Conservation (phyloP, 2,113 vertebrate species). For the Tamias sibiricus region DNA sequence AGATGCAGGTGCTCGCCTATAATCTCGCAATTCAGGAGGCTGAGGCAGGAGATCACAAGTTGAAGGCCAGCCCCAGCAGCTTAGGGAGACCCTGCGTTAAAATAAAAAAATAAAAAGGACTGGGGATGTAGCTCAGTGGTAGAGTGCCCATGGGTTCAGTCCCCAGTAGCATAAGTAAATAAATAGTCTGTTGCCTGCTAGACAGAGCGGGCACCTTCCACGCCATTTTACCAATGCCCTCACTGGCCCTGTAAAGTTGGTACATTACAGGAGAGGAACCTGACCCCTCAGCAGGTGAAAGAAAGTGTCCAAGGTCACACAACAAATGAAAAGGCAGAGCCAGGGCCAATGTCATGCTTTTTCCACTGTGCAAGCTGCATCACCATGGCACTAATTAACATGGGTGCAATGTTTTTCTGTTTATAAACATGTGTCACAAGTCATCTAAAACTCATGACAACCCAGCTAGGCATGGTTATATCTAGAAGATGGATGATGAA, state of each 20-base stretch:
- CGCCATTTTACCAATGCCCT: background rate
- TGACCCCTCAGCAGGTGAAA: background rate
- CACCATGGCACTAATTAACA: background rate
- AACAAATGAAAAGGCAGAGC: background rate
- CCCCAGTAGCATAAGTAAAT: background rate
- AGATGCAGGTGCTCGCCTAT: too few relatives aligned
- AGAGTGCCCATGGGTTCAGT: background rate
- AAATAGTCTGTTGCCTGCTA: background rate
- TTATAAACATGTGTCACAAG: conserved; percentile 48
- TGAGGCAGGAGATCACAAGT: too few relatives aligned
- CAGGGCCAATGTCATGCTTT: background rate
- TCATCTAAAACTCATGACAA: background rate
- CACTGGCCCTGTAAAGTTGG: background rate
- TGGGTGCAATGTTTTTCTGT: background rate
- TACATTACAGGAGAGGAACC: background rate
- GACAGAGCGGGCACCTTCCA: background rate
- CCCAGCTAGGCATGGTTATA: background rate
- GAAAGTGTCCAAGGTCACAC: conserved; percentile 14
- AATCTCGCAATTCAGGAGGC: too few relatives aligned
- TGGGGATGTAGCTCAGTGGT: background rate
- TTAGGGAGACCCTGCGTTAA: too few relatives aligned
- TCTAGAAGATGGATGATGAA: background rate
- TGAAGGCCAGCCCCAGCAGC: too few relatives aligned
- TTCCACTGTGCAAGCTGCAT: background rate
- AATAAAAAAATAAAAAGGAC: background rate